These are phyloP conservation scores for Nestor notabilis DNA, from an alignment of 2,113 vertebrate genomes.

Conservation along the genomic window DNA sequence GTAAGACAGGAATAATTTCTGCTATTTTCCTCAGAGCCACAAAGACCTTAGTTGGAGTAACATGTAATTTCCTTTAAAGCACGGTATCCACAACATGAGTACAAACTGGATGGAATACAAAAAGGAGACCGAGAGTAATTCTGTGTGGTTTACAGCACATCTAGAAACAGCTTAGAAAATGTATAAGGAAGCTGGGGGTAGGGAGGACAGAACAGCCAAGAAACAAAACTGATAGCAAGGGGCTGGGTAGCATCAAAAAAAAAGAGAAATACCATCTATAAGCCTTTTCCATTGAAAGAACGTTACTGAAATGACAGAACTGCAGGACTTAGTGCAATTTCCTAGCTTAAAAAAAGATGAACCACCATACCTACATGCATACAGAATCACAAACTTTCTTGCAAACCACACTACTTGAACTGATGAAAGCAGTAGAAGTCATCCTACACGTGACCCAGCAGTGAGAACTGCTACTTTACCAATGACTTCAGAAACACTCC, in stretches of 20 bases:
- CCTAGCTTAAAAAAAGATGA: neutral
- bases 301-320: neutral
- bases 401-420: neutral
- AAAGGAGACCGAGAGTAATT: neutral
- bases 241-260: neutral
- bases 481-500: neutral
- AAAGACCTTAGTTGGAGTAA: neutral
- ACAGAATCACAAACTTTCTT: neutral
- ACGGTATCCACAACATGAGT: neutral
- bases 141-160: neutral
- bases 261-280: neutral
- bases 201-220: neutral
- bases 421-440: neutral
- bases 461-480: neutral
- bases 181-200: neutral
- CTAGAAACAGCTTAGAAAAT: neutral
- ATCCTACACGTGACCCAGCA: neutral
- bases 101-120: neutral
- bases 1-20: neutral
- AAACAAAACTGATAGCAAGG: neutral
- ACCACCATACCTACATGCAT: neutral
- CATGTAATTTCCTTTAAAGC: neutral
- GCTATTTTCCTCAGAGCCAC: neutral
- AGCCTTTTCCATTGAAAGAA: neutral
- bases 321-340: neutral